phyloP scores from a whole-genome alignment of 2,113 vertebrate species.

The Chloebia gouldiae region DNA sequence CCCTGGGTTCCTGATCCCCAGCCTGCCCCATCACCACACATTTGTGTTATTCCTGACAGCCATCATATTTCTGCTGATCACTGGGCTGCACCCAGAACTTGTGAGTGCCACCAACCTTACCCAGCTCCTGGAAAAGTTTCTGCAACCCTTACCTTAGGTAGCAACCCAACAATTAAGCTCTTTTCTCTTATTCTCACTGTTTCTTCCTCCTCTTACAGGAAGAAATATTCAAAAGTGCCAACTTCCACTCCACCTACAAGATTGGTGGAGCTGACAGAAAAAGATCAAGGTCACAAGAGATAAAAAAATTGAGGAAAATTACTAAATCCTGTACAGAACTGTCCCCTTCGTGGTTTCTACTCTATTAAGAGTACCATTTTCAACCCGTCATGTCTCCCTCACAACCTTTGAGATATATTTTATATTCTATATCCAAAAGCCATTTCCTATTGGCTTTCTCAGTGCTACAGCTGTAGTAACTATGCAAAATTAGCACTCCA shows the following conservation, averaged over 20 bases:
- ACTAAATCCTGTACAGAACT: not conserved
- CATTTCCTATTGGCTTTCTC: not conserved
- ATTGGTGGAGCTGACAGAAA: not conserved
- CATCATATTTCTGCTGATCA: conserved; percentile 18
- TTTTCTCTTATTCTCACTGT: not conserved
- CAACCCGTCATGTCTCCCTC: not conserved
- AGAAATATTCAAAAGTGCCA: not conserved
- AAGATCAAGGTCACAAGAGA: not conserved
- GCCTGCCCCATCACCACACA: not conserved
- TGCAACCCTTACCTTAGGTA: not conserved
- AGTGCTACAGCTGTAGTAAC: not conserved
- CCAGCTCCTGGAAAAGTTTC: not conserved
- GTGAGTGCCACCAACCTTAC: not conserved
- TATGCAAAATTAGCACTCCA: not conserved
- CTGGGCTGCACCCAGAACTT: not conserved
- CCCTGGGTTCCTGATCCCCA: not conserved
- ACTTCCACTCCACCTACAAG: not conserved
- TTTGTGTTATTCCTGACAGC: not conserved
- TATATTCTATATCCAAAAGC: not conserved
- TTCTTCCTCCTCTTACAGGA: not conserved
- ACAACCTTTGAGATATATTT: not conserved
- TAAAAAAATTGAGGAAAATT: not conserved
- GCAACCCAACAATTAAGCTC: not conserved
- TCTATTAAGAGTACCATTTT: not conserved
- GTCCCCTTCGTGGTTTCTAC: not conserved